Percentiles rank a stretch among this genome's conserved stretches.
phyloP scores from a whole-genome alignment of 2,888 invertebrate genomes.

The Julus scandinavius region DNA sequence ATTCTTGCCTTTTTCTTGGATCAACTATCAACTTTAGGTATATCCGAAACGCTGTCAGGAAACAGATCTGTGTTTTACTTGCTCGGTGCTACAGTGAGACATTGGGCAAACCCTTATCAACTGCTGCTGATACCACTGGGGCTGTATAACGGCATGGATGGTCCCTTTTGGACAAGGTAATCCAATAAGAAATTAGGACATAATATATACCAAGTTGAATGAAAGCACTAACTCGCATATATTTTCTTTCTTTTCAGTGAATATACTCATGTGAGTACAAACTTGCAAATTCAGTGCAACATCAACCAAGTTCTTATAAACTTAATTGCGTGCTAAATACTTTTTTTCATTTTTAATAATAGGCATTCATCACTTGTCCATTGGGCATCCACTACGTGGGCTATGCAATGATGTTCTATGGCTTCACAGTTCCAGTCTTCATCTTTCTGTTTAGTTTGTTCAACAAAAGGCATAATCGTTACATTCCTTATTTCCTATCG shows the following conservation, averaged over 20 bases:
- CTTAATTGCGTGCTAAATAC: background rate
- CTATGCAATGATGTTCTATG: slow-evolving; percentile 67
- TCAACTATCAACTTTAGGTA: slow-evolving; percentile 81
- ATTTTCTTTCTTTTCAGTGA: background rate
- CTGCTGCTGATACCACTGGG: slow-evolving; percentile 94
- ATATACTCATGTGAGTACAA: background rate
- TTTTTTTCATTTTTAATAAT: background rate
- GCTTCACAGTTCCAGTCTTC: slow-evolving; percentile 65
- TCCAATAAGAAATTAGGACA: no score
- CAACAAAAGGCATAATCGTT: slow-evolving; percentile 61
- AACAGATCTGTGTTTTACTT: slow-evolving; percentile 81
- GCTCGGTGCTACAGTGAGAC: slow-evolving; percentile 88
- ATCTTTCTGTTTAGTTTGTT: slow-evolving; percentile 66
- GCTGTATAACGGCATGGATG: slow-evolving; percentile 96
- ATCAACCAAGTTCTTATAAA: background rate
- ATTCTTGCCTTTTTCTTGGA: slow-evolving; percentile 90
- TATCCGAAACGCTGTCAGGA: background rate
- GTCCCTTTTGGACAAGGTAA: slow-evolving; percentile 85
- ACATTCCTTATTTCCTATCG: slow-evolving; percentile 36
- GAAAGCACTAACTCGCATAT: background rate
- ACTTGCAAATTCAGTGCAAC: background rate
- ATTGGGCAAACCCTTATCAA: slow-evolving; percentile 90
- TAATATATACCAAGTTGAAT: no score
- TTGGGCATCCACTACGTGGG: slow-evolving; percentile 65
- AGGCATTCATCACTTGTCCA: slow-evolving; percentile 58